Conservation (phyloP, 92 coral and sea anemone genomes). For the Porites cylindrica region DNA sequence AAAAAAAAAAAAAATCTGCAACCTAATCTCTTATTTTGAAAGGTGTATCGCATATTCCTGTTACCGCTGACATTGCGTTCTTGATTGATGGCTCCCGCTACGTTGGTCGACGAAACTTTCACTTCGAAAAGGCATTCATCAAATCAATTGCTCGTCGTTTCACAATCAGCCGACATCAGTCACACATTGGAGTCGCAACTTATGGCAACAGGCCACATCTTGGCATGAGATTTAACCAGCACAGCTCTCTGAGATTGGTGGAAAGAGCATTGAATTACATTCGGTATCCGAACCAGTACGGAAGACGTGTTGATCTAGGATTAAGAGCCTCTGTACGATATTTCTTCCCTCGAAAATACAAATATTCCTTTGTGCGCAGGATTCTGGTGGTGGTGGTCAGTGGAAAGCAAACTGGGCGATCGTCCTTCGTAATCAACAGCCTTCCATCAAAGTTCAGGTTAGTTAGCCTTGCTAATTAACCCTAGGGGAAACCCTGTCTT, state of each 20-base stretch:
- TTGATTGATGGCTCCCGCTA: conserved; percentile 54
- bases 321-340: conserved; percentile 19
- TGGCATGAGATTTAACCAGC: conserved; percentile 52
- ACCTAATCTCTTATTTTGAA: too few species aligned
- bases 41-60: conserved; percentile 37
- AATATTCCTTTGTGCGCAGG: conserved; percentile 34
- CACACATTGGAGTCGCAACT: conserved; percentile 54
- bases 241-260: conserved; percentile 24
- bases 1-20: too few species aligned
- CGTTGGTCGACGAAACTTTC: conserved; percentile 55
- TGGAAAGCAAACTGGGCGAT: conserved; percentile 43
- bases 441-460: conserved; percentile 16
- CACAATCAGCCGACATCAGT: conserved; percentile 35
- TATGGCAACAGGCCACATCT: conserved; percentile 44
- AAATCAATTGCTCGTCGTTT: conserved; percentile 51
- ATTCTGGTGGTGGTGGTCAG: conserved; percentile 48
- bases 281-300: conserved; percentile 40
- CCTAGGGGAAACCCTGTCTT: not conserved
- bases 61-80: conserved; percentile 58
- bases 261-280: conserved; percentile 22
- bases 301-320: conserved; percentile 52
- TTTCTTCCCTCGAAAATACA: conserved; percentile 29
- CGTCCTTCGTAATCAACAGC: conserved; percentile 23
- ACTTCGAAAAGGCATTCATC: conserved; percentile 50
- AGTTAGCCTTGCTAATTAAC: not conserved